Conservation (phyloP, 2,888 invertebrate species). For the Heteromyza rotundicornis region DNA sequence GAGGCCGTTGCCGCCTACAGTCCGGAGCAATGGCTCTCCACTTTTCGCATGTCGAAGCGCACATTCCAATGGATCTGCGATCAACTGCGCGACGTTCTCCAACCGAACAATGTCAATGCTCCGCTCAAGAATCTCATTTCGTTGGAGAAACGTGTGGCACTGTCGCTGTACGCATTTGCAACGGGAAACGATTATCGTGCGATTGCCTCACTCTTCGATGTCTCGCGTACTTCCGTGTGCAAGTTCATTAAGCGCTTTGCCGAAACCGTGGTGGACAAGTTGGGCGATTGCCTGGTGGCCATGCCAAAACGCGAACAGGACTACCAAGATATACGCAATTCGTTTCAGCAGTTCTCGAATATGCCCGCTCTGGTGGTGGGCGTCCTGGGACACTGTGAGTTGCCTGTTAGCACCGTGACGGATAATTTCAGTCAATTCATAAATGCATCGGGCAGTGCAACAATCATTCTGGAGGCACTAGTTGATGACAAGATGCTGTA, state of each 20-base stretch:
- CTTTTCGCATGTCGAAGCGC: constrained; percentile 49
- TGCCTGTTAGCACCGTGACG: constrained; percentile 42
- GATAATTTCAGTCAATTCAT: constrained; percentile 35
- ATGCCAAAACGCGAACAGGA: constrained; percentile 48
- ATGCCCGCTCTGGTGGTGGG: constrained; percentile 54
- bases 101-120: constrained; percentile 32
- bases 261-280: constrained; percentile 45
- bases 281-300: constrained; percentile 41
- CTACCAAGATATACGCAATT: constrained; percentile 43
- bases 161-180: constrained; percentile 53
- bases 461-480: constrained; percentile 51
- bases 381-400: constrained; percentile 49
- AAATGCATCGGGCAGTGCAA: constrained; percentile 33
- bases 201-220: constrained; percentile 48
- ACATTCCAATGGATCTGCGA: constrained; percentile 50
- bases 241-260: constrained; percentile 54
- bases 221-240: constrained; percentile 47
- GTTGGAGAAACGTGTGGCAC: constrained; percentile 51
- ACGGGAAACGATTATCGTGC: constrained; percentile 50
- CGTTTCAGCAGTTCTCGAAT: constrained; percentile 50
- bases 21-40: constrained; percentile 48
- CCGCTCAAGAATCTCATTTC: constrained; percentile 38
- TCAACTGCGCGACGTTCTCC: constrained; percentile 37
- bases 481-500: constrained; percentile 42
- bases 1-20: constrained; percentile 36